Percentiles rank a stretch among this genome's conserved stretches.
Conservation (phyloP, 37 sponge, comb jelly and placozoan genomes). For the Oopsacas minuta region DNA sequence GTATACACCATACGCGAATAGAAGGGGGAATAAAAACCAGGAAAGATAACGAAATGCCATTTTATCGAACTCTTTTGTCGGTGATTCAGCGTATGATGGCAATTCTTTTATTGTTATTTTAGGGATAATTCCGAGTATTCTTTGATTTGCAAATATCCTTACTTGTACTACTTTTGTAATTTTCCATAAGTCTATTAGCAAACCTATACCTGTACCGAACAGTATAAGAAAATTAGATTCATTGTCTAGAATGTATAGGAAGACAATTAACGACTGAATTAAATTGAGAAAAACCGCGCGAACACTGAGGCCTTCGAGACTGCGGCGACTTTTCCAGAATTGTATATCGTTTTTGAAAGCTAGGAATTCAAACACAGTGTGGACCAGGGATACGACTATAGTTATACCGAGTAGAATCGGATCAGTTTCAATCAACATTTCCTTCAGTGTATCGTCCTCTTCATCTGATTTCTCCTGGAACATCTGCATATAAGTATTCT, state of each 20-base stretch:
- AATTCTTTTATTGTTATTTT: conserved; percentile 45
- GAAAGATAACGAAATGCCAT: conserved; percentile 93
- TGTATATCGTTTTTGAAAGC: conserved; percentile 99
- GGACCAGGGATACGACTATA: conserved; percentile 68
- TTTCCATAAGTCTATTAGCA: conserved; percentile 89
- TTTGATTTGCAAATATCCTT: conserved; percentile 38
- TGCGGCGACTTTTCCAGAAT: conserved; percentile 82
- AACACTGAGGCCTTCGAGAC: conserved; percentile 84
- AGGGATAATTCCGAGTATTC: conserved; percentile 61
- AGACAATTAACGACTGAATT: conserved; percentile 79
- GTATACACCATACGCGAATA: conserved; percentile 84
- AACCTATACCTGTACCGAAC: conserved; percentile 60
- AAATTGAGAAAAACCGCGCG: conserved; percentile 84
- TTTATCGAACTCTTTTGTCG: conserved; percentile 87
- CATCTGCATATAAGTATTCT: conserved; percentile 67
- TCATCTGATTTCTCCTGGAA: conserved; percentile 54
- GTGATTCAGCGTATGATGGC: conserved; percentile 73
- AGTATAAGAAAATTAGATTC: conserved; percentile 85
- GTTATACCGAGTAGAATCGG: conserved; percentile 87
- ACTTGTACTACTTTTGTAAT: conserved; percentile 85
- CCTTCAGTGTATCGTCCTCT: conserved; percentile 93
- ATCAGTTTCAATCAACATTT: conserved; percentile 87
- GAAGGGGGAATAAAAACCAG: conserved; percentile 75
- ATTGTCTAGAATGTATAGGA: conserved; percentile 92
- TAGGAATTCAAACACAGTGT: conserved; percentile 93